phyloP scores from a whole-genome alignment of 2,113 vertebrate genomes.

The Amphilophus citrinellus region DNA sequence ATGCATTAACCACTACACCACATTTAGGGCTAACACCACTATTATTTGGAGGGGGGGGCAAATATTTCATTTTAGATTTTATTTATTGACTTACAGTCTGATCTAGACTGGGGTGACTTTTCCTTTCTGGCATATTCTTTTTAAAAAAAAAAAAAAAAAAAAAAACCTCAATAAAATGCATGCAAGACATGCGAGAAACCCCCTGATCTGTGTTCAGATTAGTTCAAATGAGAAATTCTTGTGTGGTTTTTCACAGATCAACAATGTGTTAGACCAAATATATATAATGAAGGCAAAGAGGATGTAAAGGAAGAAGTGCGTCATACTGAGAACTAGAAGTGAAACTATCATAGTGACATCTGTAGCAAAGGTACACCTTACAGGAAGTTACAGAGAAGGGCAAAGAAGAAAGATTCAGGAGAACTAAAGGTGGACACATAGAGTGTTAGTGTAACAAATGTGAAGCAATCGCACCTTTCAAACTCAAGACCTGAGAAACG shows the following conservation, averaged over 20 bases:
- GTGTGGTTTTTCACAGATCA: not conserved
- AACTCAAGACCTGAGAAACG: not conserved
- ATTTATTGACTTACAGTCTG: not conserved
- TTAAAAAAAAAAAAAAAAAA: no score
- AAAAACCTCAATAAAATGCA: not conserved
- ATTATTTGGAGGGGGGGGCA: not conserved
- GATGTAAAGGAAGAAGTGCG: not conserved
- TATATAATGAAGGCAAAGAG: not conserved
- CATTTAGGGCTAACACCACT: not conserved
- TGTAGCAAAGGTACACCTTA: not conserved
- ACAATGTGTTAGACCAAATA: not conserved
- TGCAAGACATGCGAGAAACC: not conserved
- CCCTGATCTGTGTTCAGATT: not conserved
- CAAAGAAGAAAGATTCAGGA: not conserved
- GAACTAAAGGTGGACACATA: not conserved
- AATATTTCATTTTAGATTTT: not conserved
- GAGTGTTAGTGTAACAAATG: not conserved
- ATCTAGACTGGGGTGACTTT: not conserved
- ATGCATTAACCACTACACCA: not conserved
- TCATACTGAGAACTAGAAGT: conserved; percentile 9
- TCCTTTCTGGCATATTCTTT: not conserved
- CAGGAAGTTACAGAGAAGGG: not conserved
- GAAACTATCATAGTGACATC: conserved; percentile 2
- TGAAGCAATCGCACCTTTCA: not conserved
- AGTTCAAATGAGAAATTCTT: not conserved